Base-by-base conservation (phyloP, 2,888 invertebrate genomes). In the Lacanobia oleracea region DNA sequence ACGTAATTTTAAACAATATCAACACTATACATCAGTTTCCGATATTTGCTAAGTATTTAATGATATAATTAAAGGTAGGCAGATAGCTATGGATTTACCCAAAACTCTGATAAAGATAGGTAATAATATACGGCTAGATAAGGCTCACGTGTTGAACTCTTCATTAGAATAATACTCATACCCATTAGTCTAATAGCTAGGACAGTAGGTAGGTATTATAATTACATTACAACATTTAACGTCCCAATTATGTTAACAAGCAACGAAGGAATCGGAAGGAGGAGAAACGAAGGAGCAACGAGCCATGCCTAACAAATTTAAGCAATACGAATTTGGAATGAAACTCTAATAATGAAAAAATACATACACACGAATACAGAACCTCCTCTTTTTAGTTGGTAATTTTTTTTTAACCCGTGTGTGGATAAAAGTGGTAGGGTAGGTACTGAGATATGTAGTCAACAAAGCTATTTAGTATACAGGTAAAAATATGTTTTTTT, bases 171-270 rank as follows among this genome's bases (percentile, higher is more conserved):
- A 73, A 67, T 63, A 80, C 37, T 40, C 21, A 70, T 48, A 54
- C 0, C 80, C 57, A 83, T 83, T 83, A 80, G 69, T 57, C 54
- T 83, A 83, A 83, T 83, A 67, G 62, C 10, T 60, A 10, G 16
- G 14, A 40, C 43, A 53, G 21, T 51, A 56, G 18, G 18, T 45
- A 59, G 18, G n/a, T 45, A 59, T 50, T 56, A 27, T 69, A 77
- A 64, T 21, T 21, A 68, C 18, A 56, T 60, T 54, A 48, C 57
- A 67, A 51, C 14, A 62, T 40, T 50, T 9, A 67, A 14, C 51
- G 27, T n/a, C 1, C 27, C 9, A 27, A 33, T 43, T 33, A 65
- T 45, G 60, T 56, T 48, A 56, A 9, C 9, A 63, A 23, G 6
- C 50, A 64, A 63, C 37, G 45, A 51, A 69, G 7, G 8, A 18